Conservation (phyloP, 2,797 vertebrate genomes). For the Paguma larvata region DNA sequence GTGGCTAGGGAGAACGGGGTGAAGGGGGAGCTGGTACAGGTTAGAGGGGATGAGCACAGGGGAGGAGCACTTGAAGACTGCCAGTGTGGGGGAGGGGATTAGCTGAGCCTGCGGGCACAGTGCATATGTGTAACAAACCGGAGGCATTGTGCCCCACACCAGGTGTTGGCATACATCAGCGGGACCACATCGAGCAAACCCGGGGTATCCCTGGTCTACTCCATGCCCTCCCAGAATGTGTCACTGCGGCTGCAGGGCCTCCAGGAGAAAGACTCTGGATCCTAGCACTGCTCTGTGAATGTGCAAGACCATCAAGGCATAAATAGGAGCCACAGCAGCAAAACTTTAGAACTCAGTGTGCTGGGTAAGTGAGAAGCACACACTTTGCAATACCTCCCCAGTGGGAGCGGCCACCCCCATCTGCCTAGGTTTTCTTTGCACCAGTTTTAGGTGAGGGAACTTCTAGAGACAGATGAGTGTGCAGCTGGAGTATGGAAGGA, state of each 20-base stretch:
- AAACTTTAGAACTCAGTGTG: slow-evolving; percentile 81
- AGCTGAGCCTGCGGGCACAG: neutral
- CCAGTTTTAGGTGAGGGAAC: slow-evolving; percentile 52
- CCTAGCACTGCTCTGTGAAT: slow-evolving; percentile 92
- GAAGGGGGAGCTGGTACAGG: neutral
- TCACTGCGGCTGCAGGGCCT: slow-evolving; percentile 94
- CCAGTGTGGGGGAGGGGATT: neutral
- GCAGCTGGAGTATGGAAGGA: neutral
- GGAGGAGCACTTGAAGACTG: neutral
- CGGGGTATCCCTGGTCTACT: slow-evolving; percentile 89
- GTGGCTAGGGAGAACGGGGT: neutral
- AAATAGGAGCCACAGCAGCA: slow-evolving; percentile 50
- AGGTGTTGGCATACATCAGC: slow-evolving; percentile 93
- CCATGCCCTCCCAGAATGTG: slow-evolving; percentile 91
- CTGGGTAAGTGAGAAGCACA: slow-evolving; percentile 72
- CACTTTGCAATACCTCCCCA: neutral
- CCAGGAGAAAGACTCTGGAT: slow-evolving; percentile 92
- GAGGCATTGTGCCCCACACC: neutral
- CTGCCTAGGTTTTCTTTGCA: slow-evolving; percentile 60
- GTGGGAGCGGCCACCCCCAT: slow-evolving; percentile 59
- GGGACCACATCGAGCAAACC: slow-evolving; percentile 81
- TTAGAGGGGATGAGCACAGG: neutral
- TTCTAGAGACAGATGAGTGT: neutral
- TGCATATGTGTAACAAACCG: neutral
- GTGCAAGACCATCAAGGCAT: neutral